Percentiles rank a stretch among this genome's conserved stretches.
phyloP scores from a whole-genome alignment of 1,140 invertebrate genomes.

The Trinorchestia longiramus region DNA sequence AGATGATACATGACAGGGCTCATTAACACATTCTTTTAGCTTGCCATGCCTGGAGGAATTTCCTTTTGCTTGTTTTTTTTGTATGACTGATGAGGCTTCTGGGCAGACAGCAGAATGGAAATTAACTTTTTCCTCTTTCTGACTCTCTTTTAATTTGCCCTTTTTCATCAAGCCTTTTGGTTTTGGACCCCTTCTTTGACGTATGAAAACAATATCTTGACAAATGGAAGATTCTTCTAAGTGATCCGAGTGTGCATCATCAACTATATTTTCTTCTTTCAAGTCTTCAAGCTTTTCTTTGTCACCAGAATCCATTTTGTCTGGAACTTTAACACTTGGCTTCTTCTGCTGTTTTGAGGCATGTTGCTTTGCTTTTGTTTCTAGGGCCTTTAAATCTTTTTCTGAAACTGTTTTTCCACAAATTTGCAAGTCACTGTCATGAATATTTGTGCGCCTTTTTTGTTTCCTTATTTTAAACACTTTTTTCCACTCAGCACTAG shows the following conservation, averaged over 20 bases:
- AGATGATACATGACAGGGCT: background rate
- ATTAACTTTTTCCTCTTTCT: background rate
- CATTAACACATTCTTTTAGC: background rate
- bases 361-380: background rate
- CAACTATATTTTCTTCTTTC: background rate
- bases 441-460: background rate
- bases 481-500: background rate
- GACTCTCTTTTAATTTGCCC: background rate
- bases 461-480: background rate
- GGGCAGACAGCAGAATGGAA: background rate
- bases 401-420: background rate
- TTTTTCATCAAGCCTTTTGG: background rate
- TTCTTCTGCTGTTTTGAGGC: background rate
- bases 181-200: background rate
- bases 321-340: background rate
- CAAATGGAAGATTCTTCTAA: background rate
- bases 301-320: background rate
- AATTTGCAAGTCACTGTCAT: background rate
- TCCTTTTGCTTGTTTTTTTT: background rate
- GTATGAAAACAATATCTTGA: constrained; percentile 32
- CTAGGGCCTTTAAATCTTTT: background rate
- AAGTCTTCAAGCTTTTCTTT: background rate
- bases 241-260: background rate
- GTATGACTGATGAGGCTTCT: background rate
- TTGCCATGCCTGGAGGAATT: background rate